Evolutionary conservation across 2,888 invertebrate species (phyloP).

Genomic region (Tenodera sinensis): DNA sequence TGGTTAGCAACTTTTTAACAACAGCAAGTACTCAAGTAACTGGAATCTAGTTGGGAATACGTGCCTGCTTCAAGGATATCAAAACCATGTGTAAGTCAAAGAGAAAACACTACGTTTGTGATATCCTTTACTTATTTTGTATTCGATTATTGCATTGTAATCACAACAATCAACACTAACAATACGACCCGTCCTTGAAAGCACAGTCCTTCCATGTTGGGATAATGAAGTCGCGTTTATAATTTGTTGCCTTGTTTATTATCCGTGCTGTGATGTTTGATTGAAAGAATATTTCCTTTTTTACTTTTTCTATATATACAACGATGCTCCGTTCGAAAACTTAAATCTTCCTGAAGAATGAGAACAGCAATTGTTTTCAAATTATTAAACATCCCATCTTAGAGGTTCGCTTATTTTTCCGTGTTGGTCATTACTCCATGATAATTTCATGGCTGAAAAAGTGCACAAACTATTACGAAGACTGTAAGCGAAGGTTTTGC

Average conservation of each 20-base stretch:
- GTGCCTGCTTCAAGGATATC: neutral
- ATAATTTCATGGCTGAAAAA: neutral
- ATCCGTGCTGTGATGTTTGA: conserved; percentile 8
- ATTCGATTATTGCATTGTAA: conserved; percentile 7
- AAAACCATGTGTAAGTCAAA: neutral
- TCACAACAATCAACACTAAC: neutral
- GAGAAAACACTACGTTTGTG: neutral
- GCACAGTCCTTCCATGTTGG: conserved; percentile 29
- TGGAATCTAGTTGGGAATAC: neutral
- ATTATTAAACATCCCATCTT: neutral
- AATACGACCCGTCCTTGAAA: conserved; percentile 25
- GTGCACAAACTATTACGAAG: neutral
- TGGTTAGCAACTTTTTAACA: too few relatives aligned
- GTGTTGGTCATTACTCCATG: neutral
- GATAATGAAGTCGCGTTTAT: neutral
- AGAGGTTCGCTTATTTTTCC: neutral
- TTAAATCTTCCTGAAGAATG: neutral
- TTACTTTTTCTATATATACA: neutral
- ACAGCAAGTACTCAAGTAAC: too few relatives aligned
- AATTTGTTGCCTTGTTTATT: conserved; percentile 7
- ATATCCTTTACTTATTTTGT: neutral
- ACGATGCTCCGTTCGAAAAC: neutral
- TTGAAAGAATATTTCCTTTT: neutral
- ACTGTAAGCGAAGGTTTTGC: too few relatives aligned
- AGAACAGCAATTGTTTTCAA: neutral